phyloP scores from a whole-genome alignment of 2,888 invertebrate species.

The Eulithis testata region DNA sequence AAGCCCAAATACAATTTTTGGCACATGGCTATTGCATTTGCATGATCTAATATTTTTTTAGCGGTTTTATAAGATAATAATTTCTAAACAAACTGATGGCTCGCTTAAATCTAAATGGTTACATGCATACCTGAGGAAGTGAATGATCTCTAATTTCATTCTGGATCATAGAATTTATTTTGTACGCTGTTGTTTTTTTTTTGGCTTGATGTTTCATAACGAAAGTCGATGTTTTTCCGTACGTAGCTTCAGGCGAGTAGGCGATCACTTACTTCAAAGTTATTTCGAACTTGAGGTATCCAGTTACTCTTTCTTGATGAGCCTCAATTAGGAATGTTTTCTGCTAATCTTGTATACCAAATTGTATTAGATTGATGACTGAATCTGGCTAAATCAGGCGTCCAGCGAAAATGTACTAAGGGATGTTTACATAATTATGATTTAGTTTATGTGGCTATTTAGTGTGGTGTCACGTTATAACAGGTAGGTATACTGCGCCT shows the following conservation, averaged over 20 bases:
- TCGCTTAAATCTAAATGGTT: too few species aligned
- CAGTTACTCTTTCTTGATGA: constrained; percentile 41
- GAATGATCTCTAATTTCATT: not conserved
- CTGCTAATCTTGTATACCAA: constrained; percentile 1
- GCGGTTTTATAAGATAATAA: too few species aligned
- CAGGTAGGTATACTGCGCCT: constrained; percentile 32
- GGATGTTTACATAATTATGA: constrained; percentile 31
- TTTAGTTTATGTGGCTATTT: constrained; percentile 33
- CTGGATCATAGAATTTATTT: not conserved
- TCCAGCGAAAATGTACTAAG: constrained; percentile 1
- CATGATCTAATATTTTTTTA: too few species aligned
- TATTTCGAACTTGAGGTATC: constrained; percentile 37
- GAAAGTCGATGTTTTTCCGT: constrained; percentile 19
- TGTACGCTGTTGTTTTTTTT: too few species aligned
- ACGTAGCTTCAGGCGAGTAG: constrained; percentile 46
- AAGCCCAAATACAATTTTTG: too few species aligned
- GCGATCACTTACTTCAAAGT: constrained; percentile 34
- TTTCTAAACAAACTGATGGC: too few species aligned
- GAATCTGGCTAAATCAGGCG: not conserved
- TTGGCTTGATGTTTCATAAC: constrained; percentile 1
- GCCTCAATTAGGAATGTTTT: constrained; percentile 31
- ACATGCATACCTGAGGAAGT: too few species aligned
- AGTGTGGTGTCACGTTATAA: constrained; percentile 37
- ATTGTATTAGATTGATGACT: not conserved
- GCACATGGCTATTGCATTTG: too few species aligned